Percentiles rank a stretch among this genome's conserved stretches.
Evolutionary conservation across 2,888 invertebrate species (phyloP).

Genomic region (Melitaea athalia): DNA sequence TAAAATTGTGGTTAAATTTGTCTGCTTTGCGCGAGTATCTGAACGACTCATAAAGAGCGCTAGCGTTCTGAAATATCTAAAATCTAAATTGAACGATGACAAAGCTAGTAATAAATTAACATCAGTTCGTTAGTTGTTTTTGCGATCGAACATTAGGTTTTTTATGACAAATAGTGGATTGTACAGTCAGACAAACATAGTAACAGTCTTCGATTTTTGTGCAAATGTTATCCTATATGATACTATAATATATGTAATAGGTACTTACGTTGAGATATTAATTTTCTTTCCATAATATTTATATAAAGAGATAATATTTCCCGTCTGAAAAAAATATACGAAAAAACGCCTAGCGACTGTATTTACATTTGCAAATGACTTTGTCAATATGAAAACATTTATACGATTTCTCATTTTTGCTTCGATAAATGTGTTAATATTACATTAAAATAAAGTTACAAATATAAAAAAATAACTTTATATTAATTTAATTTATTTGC

Average conservation of each 20-base stretch:
- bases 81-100: conserved; percentile 37
- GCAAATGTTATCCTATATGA: background rate
- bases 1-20: no score
- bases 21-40: background rate
- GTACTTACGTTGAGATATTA: no score
- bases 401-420: no score
- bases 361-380: no score
- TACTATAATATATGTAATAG: background rate
- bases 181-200: conserved; percentile 4
- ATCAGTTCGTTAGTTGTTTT: conserved; percentile 18
- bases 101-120: conserved; percentile 29
- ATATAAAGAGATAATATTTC: no score
- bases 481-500: background rate
- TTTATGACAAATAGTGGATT: conserved; percentile 6
- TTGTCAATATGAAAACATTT: no score
- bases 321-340: no score
- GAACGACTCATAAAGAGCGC: conserved; percentile 10
- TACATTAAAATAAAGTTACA: no score
- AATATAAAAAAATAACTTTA: background rate
- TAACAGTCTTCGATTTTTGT: no score
- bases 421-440: no score
- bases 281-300: no score
- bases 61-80: conserved; percentile 23
- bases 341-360: no score
- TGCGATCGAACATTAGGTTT: conserved; percentile 21